Evolutionary conservation across 2,797 vertebrate genomes (phyloP).

Genomic region (Hirundo rustica): DNA sequence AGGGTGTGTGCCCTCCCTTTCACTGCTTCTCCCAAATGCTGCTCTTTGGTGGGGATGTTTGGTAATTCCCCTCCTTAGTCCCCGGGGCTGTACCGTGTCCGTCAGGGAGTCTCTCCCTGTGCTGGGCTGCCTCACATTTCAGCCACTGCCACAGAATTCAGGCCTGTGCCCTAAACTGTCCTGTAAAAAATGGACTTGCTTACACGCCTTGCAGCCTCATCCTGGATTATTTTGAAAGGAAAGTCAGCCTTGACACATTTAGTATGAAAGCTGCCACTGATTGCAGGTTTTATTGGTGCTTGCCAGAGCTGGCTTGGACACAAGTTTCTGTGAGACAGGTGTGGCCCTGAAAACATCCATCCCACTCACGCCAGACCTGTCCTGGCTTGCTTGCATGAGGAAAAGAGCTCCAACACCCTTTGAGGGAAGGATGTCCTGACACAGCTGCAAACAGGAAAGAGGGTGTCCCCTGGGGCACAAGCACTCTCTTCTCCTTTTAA

Average conservation of each 20-base stretch:
- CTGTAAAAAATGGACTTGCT: not conserved
- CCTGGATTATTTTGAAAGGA: not conserved
- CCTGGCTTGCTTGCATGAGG: not conserved
- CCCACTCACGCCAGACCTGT: constrained; percentile 17
- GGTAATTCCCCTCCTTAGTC: not conserved
- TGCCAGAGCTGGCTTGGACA: not conserved
- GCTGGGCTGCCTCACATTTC: not conserved
- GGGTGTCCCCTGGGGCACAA: not conserved
- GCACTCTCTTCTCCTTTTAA: not conserved
- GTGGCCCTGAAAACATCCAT: not conserved
- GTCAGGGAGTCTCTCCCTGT: not conserved
- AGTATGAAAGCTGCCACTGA: not conserved
- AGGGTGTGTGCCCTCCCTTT: not conserved
- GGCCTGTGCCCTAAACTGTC: not conserved
- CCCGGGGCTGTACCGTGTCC: fast-evolving
- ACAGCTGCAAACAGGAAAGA: not conserved
- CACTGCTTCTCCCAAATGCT: not conserved
- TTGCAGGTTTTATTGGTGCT: not conserved
- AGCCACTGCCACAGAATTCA: not conserved
- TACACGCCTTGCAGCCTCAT: not conserved
- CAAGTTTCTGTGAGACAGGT: constrained; percentile 60
- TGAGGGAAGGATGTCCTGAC: not conserved
- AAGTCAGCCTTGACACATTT: not conserved
- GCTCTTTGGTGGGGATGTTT: not conserved
- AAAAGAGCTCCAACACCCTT: not conserved